Evolutionary conservation across 2,888 invertebrate species (phyloP).

Genomic region (Pachydiplax longipennis): DNA sequence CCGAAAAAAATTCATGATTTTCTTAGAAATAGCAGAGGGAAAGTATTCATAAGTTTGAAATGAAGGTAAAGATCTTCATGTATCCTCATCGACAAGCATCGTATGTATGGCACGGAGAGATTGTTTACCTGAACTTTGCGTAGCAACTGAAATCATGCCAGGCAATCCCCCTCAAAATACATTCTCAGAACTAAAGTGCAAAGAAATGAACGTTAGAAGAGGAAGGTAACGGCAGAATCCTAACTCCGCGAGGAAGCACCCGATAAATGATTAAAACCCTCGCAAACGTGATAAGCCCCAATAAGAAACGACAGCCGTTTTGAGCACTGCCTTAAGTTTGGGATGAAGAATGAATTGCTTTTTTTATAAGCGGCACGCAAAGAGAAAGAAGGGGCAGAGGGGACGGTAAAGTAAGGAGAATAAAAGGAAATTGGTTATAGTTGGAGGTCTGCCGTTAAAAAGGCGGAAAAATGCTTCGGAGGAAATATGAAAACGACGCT

Average conservation of each 20-base stretch:
- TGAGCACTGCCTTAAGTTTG: not conserved
- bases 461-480: not conserved
- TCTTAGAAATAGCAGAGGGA: too few relatives aligned
- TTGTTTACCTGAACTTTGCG: too few relatives aligned
- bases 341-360: not conserved
- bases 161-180: too few relatives aligned
- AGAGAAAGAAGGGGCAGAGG: not conserved
- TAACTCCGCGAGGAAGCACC: not conserved
- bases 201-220: too few relatives aligned
- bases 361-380: not conserved
- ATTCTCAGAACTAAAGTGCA: too few relatives aligned
- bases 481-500: conserved; percentile 29
- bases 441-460: not conserved
- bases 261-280: not conserved
- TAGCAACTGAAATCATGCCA: too few relatives aligned
- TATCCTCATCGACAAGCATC: too few relatives aligned
- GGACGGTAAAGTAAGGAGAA: not conserved
- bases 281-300: not conserved
- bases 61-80: too few relatives aligned
- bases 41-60: too few relatives aligned
- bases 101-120: too few relatives aligned
- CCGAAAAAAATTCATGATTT: too few relatives aligned
- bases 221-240: too few relatives aligned
- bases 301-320: not conserved
- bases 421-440: conserved; percentile 29